phyloP scores from a whole-genome alignment of 2,888 invertebrate genomes.

The Scaptomyza polygonia region DNA sequence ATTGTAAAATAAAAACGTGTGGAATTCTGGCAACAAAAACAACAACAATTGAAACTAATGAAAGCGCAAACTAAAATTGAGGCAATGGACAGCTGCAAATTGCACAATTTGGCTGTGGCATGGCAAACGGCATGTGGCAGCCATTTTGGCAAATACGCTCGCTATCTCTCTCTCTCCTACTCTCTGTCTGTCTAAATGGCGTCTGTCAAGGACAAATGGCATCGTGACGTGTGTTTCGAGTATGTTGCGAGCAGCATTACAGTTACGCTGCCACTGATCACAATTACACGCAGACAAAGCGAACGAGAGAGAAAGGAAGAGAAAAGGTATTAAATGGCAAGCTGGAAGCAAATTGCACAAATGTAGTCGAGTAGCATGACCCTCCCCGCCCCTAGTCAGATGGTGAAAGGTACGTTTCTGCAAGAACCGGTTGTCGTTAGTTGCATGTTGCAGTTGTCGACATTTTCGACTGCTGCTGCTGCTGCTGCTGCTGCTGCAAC shows the following conservation, averaged over 20 bases:
- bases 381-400: not conserved
- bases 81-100: conserved; percentile 72
- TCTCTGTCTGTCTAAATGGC: conserved; percentile 45
- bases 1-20: conserved; percentile 37
- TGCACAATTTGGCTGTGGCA: conserved; percentile 61
- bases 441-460: conserved; percentile 70
- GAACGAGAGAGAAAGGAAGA: not conserved
- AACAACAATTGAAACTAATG: conserved; percentile 41
- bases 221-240: conserved; percentile 52
- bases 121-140: conserved; percentile 54
- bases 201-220: conserved; percentile 72
- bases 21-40: not conserved
- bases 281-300: conserved; percentile 51
- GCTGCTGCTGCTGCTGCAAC: conserved; percentile 51
- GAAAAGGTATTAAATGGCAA: conserved; percentile 31
- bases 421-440: conserved; percentile 57
- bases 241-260: conserved; percentile 62
- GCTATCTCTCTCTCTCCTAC: too few relatives aligned
- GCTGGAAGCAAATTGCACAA: conserved; percentile 75
- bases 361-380: conserved; percentile 37
- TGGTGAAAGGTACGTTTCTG: conserved; percentile 4
- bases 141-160: conserved; percentile 69
- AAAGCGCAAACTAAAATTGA: conserved; percentile 50
- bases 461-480: conserved; percentile 50
- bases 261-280: conserved; percentile 64